Evolutionary conservation across 1,140 invertebrate genomes (phyloP).

Genomic region (Platyura marginata): DNA sequence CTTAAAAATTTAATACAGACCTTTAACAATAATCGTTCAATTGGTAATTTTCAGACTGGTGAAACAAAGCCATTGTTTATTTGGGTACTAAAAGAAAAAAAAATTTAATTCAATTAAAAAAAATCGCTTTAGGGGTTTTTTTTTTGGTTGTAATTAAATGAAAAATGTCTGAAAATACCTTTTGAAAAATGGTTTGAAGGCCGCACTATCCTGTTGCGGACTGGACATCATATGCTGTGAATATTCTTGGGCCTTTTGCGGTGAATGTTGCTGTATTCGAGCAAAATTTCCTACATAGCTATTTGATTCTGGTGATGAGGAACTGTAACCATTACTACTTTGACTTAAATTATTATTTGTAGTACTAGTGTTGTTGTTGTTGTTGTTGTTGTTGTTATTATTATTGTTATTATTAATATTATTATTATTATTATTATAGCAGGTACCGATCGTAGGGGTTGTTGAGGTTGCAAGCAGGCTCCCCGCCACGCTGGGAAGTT

Average conservation of each 20-base stretch:
- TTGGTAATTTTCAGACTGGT: not conserved
- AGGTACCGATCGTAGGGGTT: slow-evolving; percentile 33
- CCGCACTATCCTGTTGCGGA: slow-evolving; percentile 35
- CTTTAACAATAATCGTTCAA: not conserved
- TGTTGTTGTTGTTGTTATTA: slow-evolving; percentile 12
- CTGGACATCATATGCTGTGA: slow-evolving; percentile 31
- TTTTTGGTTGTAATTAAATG: too few species aligned
- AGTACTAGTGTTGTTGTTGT: slow-evolving; percentile 19
- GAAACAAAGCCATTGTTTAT: not conserved
- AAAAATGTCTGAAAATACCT: slow-evolving; percentile 41
- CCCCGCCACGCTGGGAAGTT: slow-evolving; percentile 52
- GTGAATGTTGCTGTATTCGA: slow-evolving; percentile 20
- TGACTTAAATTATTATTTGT: slow-evolving; percentile 28
- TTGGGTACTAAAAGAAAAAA: not conserved
- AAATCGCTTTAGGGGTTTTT: not conserved
- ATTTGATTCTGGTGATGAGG: slow-evolving; percentile 31
- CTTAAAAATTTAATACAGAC: not conserved
- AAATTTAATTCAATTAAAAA: not conserved
- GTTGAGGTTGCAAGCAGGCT: slow-evolving; percentile 32
- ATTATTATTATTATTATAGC: slow-evolving; percentile 17
- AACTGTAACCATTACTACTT: slow-evolving; percentile 25
- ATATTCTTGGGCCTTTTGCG: slow-evolving; percentile 17
- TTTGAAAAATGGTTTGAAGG: slow-evolving; percentile 77
- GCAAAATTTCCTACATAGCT: slow-evolving; percentile 18
- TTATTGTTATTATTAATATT: slow-evolving; percentile 9